Evolutionary conservation across 1,140 invertebrate species (phyloP), one percentile per base, ranked within the genome.

Genomic region (Phenacoccus solenopsis): DNA sequence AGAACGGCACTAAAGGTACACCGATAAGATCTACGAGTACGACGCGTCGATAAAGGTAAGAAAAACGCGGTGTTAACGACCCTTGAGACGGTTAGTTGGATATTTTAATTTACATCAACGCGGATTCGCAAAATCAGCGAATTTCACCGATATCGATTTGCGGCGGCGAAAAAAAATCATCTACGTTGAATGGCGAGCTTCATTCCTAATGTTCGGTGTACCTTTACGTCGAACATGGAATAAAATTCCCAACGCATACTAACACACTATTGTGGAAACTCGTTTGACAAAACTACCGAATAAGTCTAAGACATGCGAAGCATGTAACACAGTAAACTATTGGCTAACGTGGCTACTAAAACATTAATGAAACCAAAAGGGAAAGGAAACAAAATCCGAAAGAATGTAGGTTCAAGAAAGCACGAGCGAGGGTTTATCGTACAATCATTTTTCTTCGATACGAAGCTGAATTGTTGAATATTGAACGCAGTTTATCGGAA

Each of bases 221-320:
- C n/a, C n/a, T n/a, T 49, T n/a, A 49, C 38, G 20, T 9, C 38
- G 38, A 49, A 49, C 38, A 49, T 49, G 38, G 30, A 16, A 49
- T 49, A 49, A 49, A 49, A 49, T 10, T 49, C 38, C 5, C 13
- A 49, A 49, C 38, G 30, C 30, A 49, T n/a, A 49, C 38, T 16
- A 49, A 16, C 38, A 4, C 16, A 49, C 38, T 16, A 49, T 2
- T 10, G 5, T 49, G 20, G 20, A 49, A n/a, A n/a, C 38, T 49
- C 38, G 20, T 16, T 49, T 49, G 38, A 49, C 38, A 49, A 49
- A 49, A 49, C 38, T 49, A 49, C 38, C n/a, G n/a, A n/a, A n/a
- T n/a, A n/a, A n/a, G n/a, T n/a, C n/a, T n/a, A n/a, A 49, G 38
- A 49, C 38, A 49, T 49, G 38, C 38, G 38, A 49, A 49, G 38